phyloP scores from a whole-genome alignment of 2,888 invertebrate species.

The Tipula vernalis region DNA sequence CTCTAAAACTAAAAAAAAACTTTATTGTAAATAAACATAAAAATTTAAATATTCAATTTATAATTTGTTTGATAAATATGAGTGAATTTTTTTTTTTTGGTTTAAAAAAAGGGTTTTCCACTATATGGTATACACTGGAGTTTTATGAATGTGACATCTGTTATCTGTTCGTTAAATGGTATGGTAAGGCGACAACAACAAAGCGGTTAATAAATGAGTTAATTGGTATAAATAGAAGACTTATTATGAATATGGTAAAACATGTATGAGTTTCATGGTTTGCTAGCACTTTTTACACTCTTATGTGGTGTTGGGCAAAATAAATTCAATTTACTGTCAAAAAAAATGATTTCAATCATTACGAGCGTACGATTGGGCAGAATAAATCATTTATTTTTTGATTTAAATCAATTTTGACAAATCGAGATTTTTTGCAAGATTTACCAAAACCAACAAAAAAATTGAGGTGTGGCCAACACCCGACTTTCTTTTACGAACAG shows the following conservation, averaged over 20 bases:
- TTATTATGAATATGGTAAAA: background rate
- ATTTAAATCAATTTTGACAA: no score
- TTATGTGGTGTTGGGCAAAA: no score
- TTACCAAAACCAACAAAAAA: no score
- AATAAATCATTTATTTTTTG: no score
- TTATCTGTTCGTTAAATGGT: background rate
- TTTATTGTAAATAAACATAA: background rate
- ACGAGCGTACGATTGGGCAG: no score
- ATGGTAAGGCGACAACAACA: background rate
- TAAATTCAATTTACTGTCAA: no score
- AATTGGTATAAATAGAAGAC: conserved; percentile 1
- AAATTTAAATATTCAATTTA: background rate
- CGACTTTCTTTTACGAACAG: no score
- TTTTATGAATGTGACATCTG: background rate
- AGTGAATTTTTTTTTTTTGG: no score
- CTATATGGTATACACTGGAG: background rate
- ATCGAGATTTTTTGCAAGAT: no score
- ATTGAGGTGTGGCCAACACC: no score
- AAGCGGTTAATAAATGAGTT: background rate
- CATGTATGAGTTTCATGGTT: background rate
- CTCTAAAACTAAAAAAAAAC: background rate
- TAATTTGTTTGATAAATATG: background rate
- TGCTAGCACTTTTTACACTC: no score
- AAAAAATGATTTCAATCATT: no score
- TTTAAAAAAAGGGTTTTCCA: background rate